Percentiles rank a stretch among this genome's conserved stretches.
phyloP scores from a whole-genome alignment of 2,888 invertebrate species.

The Mellilla xanthometata region DNA sequence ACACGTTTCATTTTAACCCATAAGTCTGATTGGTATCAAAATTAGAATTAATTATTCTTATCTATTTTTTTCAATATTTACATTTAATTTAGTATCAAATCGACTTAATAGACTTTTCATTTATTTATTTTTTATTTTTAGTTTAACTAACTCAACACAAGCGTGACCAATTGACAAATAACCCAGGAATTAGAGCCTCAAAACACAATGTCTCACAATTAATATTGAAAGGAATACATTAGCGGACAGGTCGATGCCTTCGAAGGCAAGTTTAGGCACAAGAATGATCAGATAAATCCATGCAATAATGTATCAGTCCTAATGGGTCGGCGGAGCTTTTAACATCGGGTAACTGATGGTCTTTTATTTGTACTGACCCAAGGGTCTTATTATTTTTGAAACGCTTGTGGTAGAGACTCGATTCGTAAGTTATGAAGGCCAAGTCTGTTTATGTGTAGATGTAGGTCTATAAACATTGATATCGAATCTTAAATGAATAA shows the following conservation, averaged over 20 bases:
- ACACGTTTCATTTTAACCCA: too few species aligned
- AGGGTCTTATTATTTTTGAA: slow-evolving; percentile 23
- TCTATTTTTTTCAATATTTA: too few species aligned
- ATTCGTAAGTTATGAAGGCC: slow-evolving; percentile 27
- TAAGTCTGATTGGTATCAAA: too few species aligned
- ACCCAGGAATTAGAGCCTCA: slow-evolving; percentile 44
- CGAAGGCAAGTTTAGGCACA: slow-evolving; percentile 33
- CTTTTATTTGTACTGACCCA: slow-evolving; percentile 28
- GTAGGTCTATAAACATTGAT: too few species aligned
- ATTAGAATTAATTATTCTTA: too few species aligned
- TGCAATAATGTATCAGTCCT: slow-evolving; percentile 34
- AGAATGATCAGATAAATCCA: slow-evolving; percentile 42
- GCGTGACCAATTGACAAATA: too few species aligned
- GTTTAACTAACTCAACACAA: too few species aligned
- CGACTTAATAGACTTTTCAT: too few species aligned
- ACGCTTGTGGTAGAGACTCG: slow-evolving; percentile 16
- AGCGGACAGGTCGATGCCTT: slow-evolving; percentile 58
- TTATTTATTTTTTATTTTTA: too few species aligned
- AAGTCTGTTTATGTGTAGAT: slow-evolving; percentile 3
- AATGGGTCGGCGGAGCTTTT: slow-evolving; percentile 30
- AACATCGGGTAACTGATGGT: slow-evolving; percentile 30
- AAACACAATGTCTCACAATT: slow-evolving; percentile 67
- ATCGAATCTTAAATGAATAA: too few species aligned
- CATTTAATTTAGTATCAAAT: too few species aligned
- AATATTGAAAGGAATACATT: slow-evolving; percentile 72